These are phyloP conservation scores for Griposia aprilina DNA, from an alignment of 2,888 invertebrate species.

Conservation along the genomic window DNA sequence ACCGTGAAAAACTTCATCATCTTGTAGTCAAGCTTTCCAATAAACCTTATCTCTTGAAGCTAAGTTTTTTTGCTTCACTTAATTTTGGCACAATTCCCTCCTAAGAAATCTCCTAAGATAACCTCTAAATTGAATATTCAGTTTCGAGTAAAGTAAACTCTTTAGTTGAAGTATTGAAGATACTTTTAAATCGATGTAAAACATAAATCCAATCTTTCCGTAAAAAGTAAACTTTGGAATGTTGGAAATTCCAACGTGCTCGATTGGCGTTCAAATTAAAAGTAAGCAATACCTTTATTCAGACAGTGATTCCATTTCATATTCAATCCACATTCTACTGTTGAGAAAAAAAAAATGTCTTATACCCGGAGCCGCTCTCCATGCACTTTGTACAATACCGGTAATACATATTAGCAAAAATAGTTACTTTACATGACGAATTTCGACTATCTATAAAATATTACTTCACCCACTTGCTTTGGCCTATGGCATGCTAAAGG, in stretches of 20 bases:
- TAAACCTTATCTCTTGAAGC: constrained; percentile 29
- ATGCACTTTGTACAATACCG: neutral
- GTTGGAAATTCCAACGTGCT: neutral
- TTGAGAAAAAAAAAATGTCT: neutral
- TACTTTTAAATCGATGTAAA: neutral
- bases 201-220: neutral
- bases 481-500: neutral
- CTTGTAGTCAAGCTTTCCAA: neutral
- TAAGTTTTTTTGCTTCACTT: constrained; percentile 9
- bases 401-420: neutral
- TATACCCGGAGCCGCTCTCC: neutral
- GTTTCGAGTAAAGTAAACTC: neutral
- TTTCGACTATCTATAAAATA: neutral
- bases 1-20: constrained; percentile 17
- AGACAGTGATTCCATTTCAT: constrained; percentile 4
- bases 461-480: neutral
- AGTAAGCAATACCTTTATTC: neutral
- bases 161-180: neutral
- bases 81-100: neutral
- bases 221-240: constrained; percentile 18
- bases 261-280: neutral
- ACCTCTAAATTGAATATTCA: no score
- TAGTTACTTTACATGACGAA: neutral
- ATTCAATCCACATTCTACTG: neutral
- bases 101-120: neutral